Percentiles rank a stretch among this genome's conserved stretches.
Evolutionary conservation across 2,888 invertebrate genomes (phyloP).

Genomic region (Phortica okadai): DNA sequence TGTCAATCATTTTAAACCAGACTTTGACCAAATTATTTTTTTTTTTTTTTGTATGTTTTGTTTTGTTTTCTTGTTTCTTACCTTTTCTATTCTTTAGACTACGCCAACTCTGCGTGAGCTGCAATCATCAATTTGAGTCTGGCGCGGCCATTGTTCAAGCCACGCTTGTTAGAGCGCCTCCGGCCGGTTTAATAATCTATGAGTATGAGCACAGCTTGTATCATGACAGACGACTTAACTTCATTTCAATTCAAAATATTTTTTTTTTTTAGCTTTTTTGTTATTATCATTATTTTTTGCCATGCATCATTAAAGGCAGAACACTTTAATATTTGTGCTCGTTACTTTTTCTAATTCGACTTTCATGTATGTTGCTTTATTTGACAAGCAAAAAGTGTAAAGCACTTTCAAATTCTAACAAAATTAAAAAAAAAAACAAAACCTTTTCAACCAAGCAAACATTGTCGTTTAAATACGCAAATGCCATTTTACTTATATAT

Average conservation of each 20-base stretch:
- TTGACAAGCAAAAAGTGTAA: slow-evolving; percentile 4
- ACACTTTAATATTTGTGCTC: not conserved
- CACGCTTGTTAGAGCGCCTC: not conserved
- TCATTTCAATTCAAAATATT: slow-evolving; percentile 8
- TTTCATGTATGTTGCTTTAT: not conserved
- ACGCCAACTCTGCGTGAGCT: not conserved
- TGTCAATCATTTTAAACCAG: slow-evolving; percentile 6
- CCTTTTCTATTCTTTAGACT: not conserved
- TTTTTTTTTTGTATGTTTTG: not conserved
- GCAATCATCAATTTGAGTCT: too few species aligned
- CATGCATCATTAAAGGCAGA: not conserved
- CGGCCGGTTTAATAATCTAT: not conserved
- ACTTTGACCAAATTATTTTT: slow-evolving; percentile 13
- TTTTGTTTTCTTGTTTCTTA: not conserved
- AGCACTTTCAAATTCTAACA: not conserved
- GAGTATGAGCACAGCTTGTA: not conserved
- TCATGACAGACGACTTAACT: not conserved
- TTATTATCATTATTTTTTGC: not conserved
- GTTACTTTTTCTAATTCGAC: slow-evolving; percentile 5
- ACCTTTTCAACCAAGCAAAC: not conserved
- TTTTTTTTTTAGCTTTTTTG: too few species aligned
- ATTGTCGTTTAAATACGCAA: not conserved
- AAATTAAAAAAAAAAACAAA: not conserved
- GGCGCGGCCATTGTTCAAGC: too few species aligned
- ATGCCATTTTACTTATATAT: not conserved